A percentile compares a stretch with the other conserved stretches of the same genome.
Evolutionary conservation across 1,140 invertebrate species (phyloP).

Genomic region (Sinella curviseta): DNA sequence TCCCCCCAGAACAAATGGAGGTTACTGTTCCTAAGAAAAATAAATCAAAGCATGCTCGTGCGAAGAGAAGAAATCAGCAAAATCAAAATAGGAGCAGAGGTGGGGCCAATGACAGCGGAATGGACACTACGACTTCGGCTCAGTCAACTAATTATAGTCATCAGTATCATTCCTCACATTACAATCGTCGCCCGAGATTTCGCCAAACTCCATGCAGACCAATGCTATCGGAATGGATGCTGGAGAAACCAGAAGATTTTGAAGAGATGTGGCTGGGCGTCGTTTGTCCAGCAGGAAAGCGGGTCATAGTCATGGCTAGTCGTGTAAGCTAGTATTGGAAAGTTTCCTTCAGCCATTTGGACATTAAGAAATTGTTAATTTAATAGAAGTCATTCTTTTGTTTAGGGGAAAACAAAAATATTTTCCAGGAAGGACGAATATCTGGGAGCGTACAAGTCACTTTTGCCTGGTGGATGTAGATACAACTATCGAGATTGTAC

Average conservation of each 20-base stretch:
- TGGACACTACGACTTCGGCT: too few relatives aligned
- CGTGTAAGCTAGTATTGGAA: conserved; percentile 62
- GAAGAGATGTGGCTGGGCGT: conserved; percentile 76
- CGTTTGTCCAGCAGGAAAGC: conserved; percentile 76
- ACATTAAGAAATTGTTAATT: neutral
- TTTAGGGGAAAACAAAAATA: conserved; percentile 70
- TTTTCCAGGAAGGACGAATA: conserved; percentile 70
- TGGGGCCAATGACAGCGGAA: too few relatives aligned
- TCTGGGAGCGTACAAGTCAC: conserved; percentile 63
- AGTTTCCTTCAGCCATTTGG: too few relatives aligned
- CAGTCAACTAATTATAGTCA: neutral
- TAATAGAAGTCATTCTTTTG: conserved; percentile 45
- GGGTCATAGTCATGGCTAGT: conserved; percentile 74
- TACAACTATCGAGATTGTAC: conserved; percentile 17
- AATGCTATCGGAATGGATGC: conserved; percentile 89
- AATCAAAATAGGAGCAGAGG: too few relatives aligned
- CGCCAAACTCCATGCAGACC: conserved; percentile 3
- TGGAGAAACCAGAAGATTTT: conserved; percentile 79
- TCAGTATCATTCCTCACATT: neutral
- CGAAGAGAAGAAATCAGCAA: neutral
- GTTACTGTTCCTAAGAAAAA: neutral
- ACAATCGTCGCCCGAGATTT: neutral
- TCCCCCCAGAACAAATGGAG: neutral
- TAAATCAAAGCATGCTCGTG: neutral
- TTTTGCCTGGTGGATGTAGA: conserved; percentile 72